Percentiles rank a stretch among this genome's conserved stretches.
phyloP scores from a whole-genome alignment of 2,888 invertebrate species.

The Amphimallon solstitiale region DNA sequence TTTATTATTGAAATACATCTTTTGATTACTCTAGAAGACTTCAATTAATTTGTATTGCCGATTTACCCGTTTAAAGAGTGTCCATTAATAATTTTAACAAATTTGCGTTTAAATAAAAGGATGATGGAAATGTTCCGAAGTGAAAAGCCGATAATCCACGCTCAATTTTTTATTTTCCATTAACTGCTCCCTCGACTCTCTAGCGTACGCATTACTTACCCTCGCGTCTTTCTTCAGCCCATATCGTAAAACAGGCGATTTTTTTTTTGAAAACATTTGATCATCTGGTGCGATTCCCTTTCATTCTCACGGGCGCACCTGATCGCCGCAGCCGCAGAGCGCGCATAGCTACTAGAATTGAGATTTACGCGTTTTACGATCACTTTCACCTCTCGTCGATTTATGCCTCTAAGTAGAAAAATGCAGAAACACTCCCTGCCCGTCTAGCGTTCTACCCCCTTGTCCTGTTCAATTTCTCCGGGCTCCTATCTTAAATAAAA shows the following conservation, averaged over 20 bases:
- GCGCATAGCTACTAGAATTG: conserved; percentile 17
- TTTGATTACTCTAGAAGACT: no score
- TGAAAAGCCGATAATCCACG: conserved; percentile 18
- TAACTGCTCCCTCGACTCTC: conserved; percentile 15
- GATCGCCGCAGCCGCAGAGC: conserved; percentile 18
- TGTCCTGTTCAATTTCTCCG: conserved; percentile 2
- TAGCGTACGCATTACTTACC: neutral
- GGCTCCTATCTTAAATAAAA: conserved; percentile 28
- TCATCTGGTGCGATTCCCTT: conserved; percentile 28
- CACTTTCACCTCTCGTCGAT: conserved; percentile 22
- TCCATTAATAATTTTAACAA: neutral
- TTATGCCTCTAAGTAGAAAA: neutral
- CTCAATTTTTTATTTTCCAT: conserved; percentile 18
- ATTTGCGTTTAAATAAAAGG: neutral
- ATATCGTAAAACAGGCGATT: conserved; percentile 20
- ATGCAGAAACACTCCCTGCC: neutral
- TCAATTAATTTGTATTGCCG: no score
- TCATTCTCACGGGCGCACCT: conserved; percentile 21
- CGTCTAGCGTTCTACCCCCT: no score
- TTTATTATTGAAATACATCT: no score
- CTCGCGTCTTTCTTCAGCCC: neutral
- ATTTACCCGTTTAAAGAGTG: no score
- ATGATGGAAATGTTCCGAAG: neutral
- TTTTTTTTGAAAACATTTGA: conserved; percentile 28
- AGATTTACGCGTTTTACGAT: conserved; percentile 30